phyloP scores from a whole-genome alignment of 2,888 invertebrate species.

The Neria commutata region DNA sequence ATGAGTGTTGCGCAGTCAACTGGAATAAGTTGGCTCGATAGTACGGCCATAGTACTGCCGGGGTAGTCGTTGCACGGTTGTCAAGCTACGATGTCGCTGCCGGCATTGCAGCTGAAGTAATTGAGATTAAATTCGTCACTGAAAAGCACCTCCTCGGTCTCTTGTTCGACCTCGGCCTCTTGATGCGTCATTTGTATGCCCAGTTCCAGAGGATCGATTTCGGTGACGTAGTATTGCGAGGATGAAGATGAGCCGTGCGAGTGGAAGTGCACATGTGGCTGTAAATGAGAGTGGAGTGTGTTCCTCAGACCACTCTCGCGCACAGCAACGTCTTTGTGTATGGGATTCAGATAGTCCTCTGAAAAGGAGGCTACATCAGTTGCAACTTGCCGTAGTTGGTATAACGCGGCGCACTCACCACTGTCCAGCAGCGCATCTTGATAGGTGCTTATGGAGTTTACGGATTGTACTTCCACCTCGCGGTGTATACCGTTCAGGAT shows the following conservation, averaged over 20 bases:
- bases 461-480: constrained; percentile 68
- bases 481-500: constrained; percentile 67
- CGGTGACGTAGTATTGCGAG: constrained; percentile 58
- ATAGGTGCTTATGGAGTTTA: constrained; percentile 60
- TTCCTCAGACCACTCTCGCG: constrained; percentile 73
- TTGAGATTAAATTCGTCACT: constrained; percentile 62
- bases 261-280: constrained; percentile 21
- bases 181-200: constrained; percentile 60
- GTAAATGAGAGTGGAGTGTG: constrained; percentile 16
- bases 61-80: constrained; percentile 35
- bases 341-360: constrained; percentile 71
- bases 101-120: constrained; percentile 59
- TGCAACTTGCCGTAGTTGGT: too few species aligned
- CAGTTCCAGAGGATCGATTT: constrained; percentile 62
- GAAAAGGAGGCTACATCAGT: constrained; percentile 35
- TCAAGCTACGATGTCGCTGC: constrained; percentile 62
- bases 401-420: constrained; percentile 43
- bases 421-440: constrained; percentile 59
- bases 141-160: constrained; percentile 58
- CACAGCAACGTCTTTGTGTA: constrained; percentile 79
- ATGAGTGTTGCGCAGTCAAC: too few species aligned
- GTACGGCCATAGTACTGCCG: background rate
- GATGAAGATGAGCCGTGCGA: constrained; percentile 29
- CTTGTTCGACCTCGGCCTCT: constrained; percentile 47
- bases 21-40: background rate